Base-by-base conservation (phyloP, 2,113 vertebrate genomes). In the Notothenia coriiceps region DNA sequence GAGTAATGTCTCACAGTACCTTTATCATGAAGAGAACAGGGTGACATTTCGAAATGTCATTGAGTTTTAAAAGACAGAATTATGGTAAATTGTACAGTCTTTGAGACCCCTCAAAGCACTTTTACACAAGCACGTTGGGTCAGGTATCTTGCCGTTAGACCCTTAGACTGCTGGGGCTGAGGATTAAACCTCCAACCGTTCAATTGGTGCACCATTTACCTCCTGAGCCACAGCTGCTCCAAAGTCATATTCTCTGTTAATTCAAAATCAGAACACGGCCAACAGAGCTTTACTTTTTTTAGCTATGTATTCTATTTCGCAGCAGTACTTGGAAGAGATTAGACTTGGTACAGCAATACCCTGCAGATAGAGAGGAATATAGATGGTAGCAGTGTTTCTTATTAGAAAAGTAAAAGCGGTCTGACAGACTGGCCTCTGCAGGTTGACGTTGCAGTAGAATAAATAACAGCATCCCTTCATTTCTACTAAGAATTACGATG, bases 31-130 rank as follows among this genome's bases (percentile, higher is more conserved):
- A 1, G 15, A 50, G 46, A 74, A 9, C 4, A 71, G 49, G 61
- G 33, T 22, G 44, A 65, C 75, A 76, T 63, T 22, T 80, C 20
- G 52, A 88, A 80, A 84, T 77, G 83, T 73, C 82, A 85, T 71
- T 51, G 51, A 62, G 49, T 14, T 86, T 74, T 54, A 65, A 65
- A 73, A 82, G 83, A 15, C 33, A 64, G 51, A 83, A 69, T 66
- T 55, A 74, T 6, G 35, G 35, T 40, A 40, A 40, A 40, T 7
- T 40, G 35, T 40, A 7, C 35, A 40, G 35, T 40, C 35, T 40
- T 40, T 40, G 35, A 5, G 35, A 40, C 7, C 35, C 35, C 35
- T 40, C 35, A 40, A 7, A 40, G 35, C 35, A 40, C 35, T 40
- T 7, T 7, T 40, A 40, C 35, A 40, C 35, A 40, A 6, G 35